Conservation (phyloP, 2,888 invertebrate genomes). For the Antheraea assamensis region DNA sequence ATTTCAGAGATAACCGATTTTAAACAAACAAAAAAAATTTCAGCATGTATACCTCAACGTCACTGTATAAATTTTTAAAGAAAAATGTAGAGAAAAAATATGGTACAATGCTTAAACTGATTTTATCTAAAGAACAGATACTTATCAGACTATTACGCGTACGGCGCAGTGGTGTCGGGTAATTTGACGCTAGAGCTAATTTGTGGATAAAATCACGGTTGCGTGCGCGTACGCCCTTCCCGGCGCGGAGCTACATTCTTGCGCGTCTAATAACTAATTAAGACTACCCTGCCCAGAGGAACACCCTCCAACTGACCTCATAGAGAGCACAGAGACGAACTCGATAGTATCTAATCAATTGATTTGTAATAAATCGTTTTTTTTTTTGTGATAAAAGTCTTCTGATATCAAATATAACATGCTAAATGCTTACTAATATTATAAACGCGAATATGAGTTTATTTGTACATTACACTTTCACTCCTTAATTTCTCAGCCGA, state of each 20-base stretch:
- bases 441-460: too few relatives aligned
- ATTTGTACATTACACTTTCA: too few relatives aligned
- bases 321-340: conserved; percentile 28
- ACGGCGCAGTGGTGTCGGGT: conserved; percentile 30
- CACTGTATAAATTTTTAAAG: not conserved
- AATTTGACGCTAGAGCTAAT: conserved; percentile 55
- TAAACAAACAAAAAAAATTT: not conserved
- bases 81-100: not conserved
- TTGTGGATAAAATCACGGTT: conserved; percentile 45
- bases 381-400: not conserved
- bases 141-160: conserved; percentile 17
- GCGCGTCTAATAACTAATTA: conserved; percentile 74
- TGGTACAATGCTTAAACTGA: not conserved
- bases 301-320: conserved; percentile 34
- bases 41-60: not conserved
- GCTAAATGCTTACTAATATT: too few relatives aligned
- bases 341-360: not conserved
- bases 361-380: not conserved
- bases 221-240: conserved; percentile 29
- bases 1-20: too few relatives aligned
- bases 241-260: conserved; percentile 54
- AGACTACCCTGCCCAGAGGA: conserved; percentile 46
- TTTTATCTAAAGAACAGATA: conserved; percentile 1
- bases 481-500: too few relatives aligned
- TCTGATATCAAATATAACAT: too few relatives aligned